These are phyloP conservation scores for Heteromurus nitidus DNA, from an alignment of 2,888 invertebrate species.

Conservation along the genomic window DNA sequence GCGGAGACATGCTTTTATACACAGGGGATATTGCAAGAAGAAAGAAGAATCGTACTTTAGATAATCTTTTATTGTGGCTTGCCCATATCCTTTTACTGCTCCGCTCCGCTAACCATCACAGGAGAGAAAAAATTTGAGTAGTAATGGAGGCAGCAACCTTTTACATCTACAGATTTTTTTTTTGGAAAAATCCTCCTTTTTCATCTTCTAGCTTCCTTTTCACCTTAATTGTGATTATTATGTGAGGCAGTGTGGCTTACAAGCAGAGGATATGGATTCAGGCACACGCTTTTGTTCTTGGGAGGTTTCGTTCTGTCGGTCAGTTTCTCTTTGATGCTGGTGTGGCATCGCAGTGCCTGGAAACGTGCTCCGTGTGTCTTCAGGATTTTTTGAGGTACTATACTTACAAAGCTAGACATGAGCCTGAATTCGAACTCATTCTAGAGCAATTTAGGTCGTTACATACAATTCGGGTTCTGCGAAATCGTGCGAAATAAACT, in stretches of 20 bases:
- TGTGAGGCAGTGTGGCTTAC: constrained; percentile 39
- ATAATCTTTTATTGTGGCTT: constrained; percentile 13
- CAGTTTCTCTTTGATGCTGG: constrained; percentile 46
- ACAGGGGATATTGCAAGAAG: too few relatives aligned
- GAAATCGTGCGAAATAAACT: constrained; percentile 33
- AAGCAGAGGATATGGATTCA: background rate
- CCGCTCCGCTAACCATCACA: constrained; percentile 5
- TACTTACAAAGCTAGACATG: too few relatives aligned
- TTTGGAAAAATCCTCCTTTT: constrained; percentile 13
- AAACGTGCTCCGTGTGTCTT: background rate
- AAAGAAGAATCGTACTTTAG: background rate
- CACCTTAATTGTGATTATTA: constrained; percentile 31
- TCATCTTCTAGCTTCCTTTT: constrained; percentile 15
- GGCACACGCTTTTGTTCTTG: constrained; percentile 13
- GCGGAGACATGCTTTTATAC: too few relatives aligned
- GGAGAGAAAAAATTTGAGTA: constrained; percentile 7
- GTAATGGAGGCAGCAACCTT: constrained; percentile 13
- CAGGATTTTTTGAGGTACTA: constrained; percentile 2
- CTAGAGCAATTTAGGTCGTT: too few relatives aligned
- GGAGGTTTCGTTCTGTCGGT: constrained; percentile 27
- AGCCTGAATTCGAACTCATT: too few relatives aligned
- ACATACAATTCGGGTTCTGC: constrained; percentile 8
- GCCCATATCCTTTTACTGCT: constrained; percentile 15
- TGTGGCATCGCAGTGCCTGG: constrained; percentile 11
- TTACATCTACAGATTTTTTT: background rate